phyloP scores from a whole-genome alignment of 2,113 vertebrate species.

The Silurus meridionalis region DNA sequence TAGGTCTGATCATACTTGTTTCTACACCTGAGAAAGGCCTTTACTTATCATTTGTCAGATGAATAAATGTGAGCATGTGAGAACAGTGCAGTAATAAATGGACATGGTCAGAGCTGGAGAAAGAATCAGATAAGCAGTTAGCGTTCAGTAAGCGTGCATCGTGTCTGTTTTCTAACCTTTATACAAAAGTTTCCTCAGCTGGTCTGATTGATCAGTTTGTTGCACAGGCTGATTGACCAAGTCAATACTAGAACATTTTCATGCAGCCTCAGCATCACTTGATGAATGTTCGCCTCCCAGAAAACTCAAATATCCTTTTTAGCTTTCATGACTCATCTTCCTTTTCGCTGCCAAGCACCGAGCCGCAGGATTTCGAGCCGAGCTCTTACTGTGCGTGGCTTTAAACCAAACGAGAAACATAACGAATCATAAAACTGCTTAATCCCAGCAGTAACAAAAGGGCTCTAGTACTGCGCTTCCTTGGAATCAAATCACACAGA shows the following conservation, averaged over 20 bases:
- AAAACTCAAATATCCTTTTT: slow-evolving; percentile 55
- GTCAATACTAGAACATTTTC: slow-evolving; percentile 47
- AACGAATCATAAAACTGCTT: slow-evolving; percentile 51
- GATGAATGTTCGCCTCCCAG: slow-evolving; percentile 49
- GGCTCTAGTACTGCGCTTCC: slow-evolving; percentile 14
- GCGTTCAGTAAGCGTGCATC: neutral
- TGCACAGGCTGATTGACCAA: slow-evolving; percentile 36
- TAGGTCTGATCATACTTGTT: neutral
- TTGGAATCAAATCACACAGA: slow-evolving; percentile 39
- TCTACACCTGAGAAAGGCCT: neutral
- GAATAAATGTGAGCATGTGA: neutral
- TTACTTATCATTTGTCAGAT: neutral
- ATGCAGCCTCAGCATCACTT: slow-evolving; percentile 50
- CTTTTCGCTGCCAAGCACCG: slow-evolving; percentile 49
- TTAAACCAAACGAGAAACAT: slow-evolving; percentile 42
- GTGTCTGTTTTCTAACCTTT: neutral
- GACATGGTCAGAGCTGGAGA: neutral
- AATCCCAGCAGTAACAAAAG: slow-evolving; percentile 42
- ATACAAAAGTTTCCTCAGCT: neutral
- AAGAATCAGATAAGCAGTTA: neutral
- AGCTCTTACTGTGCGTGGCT: slow-evolving; percentile 34
- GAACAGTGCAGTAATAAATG: neutral
- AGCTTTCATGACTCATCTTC: slow-evolving; percentile 55
- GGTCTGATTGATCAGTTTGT: slow-evolving; percentile 29
- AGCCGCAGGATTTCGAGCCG: slow-evolving; percentile 49